These are phyloP conservation scores for Brachymystax lenok DNA, from an alignment of 2,797 vertebrate species.

Conservation along the genomic window DNA sequence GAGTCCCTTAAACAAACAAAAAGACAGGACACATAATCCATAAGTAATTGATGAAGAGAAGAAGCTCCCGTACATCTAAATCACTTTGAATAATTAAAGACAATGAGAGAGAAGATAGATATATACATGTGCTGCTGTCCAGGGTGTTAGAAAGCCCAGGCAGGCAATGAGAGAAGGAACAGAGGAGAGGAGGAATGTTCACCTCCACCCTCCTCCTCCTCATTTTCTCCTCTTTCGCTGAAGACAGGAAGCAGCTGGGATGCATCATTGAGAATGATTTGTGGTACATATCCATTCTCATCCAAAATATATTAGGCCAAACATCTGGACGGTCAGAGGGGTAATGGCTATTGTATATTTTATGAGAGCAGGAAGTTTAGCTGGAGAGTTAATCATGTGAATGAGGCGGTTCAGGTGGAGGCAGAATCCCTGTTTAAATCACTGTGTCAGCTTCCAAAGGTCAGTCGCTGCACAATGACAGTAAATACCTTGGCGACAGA, in stretches of 20 bases:
- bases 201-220: background rate
- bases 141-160: constrained; percentile 44
- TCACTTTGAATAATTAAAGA: constrained; percentile 67
- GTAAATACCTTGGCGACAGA: constrained; percentile 36
- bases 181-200: background rate
- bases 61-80: constrained; percentile 50
- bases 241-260: constrained; percentile 49
- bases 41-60: constrained; percentile 73
- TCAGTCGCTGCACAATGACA: constrained; percentile 50
- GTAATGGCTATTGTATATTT: constrained; percentile 71
- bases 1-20: constrained; percentile 73
- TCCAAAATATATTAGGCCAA: constrained; percentile 66
- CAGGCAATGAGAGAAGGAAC: constrained; percentile 24
- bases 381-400: constrained; percentile 65
- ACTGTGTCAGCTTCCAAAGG: constrained; percentile 54
- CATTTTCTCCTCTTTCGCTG: background rate
- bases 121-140: constrained; percentile 32
- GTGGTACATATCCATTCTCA: constrained; percentile 61
- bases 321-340: constrained; percentile 62
- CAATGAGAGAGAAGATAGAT: constrained; percentile 38
- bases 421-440: constrained; percentile 59
- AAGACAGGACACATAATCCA: constrained; percentile 75
- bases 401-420: constrained; percentile 55
- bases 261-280: constrained; percentile 58
- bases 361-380: constrained; percentile 62